These are phyloP conservation scores for Leguminivora glycinivorella DNA, from an alignment of 1,140 invertebrate genomes.

Conservation along the genomic window DNA sequence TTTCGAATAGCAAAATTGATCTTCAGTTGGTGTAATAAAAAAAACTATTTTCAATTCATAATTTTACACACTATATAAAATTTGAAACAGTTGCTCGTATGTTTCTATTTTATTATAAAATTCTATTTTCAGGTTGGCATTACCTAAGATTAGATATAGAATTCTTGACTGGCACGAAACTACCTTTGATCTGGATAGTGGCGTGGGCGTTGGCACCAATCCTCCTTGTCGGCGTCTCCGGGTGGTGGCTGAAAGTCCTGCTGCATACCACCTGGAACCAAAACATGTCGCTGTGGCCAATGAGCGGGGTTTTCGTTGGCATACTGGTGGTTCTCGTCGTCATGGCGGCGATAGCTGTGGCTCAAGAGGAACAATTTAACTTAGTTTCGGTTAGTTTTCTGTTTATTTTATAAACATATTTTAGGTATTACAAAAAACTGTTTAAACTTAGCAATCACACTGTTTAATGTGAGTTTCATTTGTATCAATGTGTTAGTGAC, in stretches of 20 bases:
- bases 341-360: constrained; percentile 63
- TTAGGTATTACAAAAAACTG: too few relatives aligned
- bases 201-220: constrained; percentile 59
- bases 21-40: too few relatives aligned
- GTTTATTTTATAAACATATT: background rate
- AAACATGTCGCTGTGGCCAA: constrained; percentile 55
- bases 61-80: too few relatives aligned
- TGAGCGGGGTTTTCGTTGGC: constrained; percentile 54
- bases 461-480: too few relatives aligned
- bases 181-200: constrained; percentile 57
- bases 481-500: too few relatives aligned
- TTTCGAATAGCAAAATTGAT: too few relatives aligned
- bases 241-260: constrained; percentile 63
- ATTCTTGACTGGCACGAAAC: constrained; percentile 62
- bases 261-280: constrained; percentile 50
- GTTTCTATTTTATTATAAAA: too few relatives aligned
- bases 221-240: constrained; percentile 56
- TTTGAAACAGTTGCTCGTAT: too few relatives aligned
- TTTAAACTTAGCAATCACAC: too few relatives aligned
- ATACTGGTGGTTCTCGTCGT: constrained; percentile 62
- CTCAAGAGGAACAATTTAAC: constrained; percentile 72
- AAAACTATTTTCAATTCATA: background rate
- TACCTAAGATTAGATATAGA: constrained; percentile 64
- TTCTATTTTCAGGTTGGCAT: constrained; percentile 57
- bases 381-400: constrained; percentile 55